Percentiles rank a stretch among this genome's conserved stretches.
Conservation (phyloP, 2,797 vertebrate species). For the Percopsis omiscomaycus region DNA sequence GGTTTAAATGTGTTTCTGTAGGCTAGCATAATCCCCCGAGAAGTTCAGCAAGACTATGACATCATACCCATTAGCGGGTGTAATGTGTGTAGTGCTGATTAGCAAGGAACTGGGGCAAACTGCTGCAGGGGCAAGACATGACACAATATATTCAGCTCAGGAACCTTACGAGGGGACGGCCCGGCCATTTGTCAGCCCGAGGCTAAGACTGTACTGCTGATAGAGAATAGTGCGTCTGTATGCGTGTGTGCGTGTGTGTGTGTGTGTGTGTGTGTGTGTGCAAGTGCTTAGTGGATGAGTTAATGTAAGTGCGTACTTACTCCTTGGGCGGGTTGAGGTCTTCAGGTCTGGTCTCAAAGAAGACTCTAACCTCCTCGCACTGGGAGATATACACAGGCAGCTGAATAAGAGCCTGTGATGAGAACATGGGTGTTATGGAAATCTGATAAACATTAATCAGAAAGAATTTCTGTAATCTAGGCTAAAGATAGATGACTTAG, state of each 20-base stretch:
- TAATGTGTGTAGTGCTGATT: conserved; percentile 44
- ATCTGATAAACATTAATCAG: not conserved
- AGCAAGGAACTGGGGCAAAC: conserved; percentile 18
- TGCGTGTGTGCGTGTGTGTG: not conserved
- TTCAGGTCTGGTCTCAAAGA: conserved; percentile 96
- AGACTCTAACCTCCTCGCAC: conserved; percentile 94
- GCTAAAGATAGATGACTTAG: too few species aligned
- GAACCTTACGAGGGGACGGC: conserved; percentile 19
- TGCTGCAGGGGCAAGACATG: conserved; percentile 33
- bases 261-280: not conserved
- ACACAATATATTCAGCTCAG: conserved; percentile 20
- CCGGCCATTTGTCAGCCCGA: not conserved
- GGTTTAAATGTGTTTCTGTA: conserved; percentile 37
- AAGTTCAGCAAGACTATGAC: conserved; percentile 39
- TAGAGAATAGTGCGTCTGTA: not conserved
- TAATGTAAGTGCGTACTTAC: conserved; percentile 75
- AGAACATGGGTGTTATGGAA: conserved; percentile 12
- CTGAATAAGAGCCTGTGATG: conserved; percentile 89
- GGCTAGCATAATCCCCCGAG: conserved; percentile 18
- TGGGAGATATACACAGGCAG: conserved; percentile 97
- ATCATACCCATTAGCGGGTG: conserved; percentile 52
- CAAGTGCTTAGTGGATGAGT: not conserved
- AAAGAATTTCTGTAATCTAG: not conserved
- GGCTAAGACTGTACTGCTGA: not conserved
- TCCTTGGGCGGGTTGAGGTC: conserved; percentile 95